Conservation (phyloP, 2,888 invertebrate species). For the Thereva unica region DNA sequence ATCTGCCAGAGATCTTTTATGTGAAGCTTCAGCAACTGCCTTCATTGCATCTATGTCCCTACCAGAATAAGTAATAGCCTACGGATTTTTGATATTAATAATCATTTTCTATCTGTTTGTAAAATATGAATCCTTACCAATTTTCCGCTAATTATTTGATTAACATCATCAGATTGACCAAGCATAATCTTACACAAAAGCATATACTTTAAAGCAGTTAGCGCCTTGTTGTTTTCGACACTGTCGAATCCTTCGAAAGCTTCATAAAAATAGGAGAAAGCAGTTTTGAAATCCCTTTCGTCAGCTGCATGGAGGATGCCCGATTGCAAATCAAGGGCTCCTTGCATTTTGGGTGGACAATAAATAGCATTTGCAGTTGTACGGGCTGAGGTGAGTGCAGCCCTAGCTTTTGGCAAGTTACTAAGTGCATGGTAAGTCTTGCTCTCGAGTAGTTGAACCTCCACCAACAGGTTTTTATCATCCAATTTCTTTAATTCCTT, state of each 20-base stretch:
- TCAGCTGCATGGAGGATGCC: slow-evolving; percentile 99
- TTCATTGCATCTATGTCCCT: slow-evolving; percentile 98
- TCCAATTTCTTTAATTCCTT: slow-evolving; percentile 98
- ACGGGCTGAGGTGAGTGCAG: slow-evolving; percentile 95
- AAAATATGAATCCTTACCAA: slow-evolving; percentile 58
- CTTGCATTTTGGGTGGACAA: slow-evolving; percentile 98
- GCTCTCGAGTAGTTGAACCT: slow-evolving; percentile 96
- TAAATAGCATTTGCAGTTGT: slow-evolving; percentile 99
- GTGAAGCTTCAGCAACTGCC: slow-evolving; percentile 93
- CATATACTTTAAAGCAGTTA: slow-evolving; percentile 99
- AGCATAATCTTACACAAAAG: slow-evolving; percentile 98
- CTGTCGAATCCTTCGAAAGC: slow-evolving; percentile 99
- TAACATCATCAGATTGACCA: slow-evolving; percentile 94
- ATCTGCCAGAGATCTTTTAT: slow-evolving; percentile 94
- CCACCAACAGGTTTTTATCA: slow-evolving; percentile 97
- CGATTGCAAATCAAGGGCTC: slow-evolving; percentile 94
- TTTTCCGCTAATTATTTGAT: slow-evolving; percentile 93
- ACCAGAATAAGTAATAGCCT: slow-evolving; percentile 93
- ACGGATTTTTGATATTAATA: background rate
- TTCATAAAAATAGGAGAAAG: slow-evolving; percentile 99
- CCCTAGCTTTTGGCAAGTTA: slow-evolving; percentile 94
- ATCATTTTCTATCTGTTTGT: background rate
- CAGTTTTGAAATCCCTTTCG: slow-evolving; percentile 99
- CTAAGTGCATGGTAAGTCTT: slow-evolving; percentile 98
- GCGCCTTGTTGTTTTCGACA: slow-evolving; percentile 86